Evolutionary conservation across 2,888 invertebrate species (phyloP), one percentile per base, ranked within the genome.

Genomic region (Alcis repandata): DNA sequence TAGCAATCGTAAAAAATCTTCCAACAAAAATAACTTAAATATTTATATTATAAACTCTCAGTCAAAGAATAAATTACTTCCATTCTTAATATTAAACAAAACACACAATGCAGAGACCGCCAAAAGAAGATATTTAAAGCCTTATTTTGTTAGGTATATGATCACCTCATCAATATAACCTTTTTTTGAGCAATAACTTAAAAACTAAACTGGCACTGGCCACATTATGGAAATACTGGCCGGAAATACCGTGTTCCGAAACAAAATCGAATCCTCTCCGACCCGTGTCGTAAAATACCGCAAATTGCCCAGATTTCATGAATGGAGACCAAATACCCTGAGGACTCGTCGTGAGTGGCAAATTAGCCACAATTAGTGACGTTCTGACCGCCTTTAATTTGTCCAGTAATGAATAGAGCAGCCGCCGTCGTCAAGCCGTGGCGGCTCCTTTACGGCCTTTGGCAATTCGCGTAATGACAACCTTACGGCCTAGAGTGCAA

Each of bases 361-460:
- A 82, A 86, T 87, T 84, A 83, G 74, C 70, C 78, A 69, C 79
- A 82, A 86, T 86, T 83, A 80, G 79, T 74, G 68, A 69, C 75
- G 78, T 72, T 27, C 27, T 27, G 70, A 68, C 80, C 80, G 80
- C 78, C 81, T 79, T 75, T 80, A 82, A 79, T 81, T 85, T 83
- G 79, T 78, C 72, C 20, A 40, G 77, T 86, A 88, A 90, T 88
- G 83, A 84, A 84, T 84, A 85, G 86, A 71, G 74, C n/a, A 63
- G 74, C 72, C 70, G 73, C 72, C 69, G 71, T 52, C 57, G n/a
- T 53, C 56, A 4, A 19, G 11, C 36, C 71, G n/a, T 77, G 79
- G 82, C 83, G 86, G 82, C 67, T 73, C 81, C 80, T 88, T 89
- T 87, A 79, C 78, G 67, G 72, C 72, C 74, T 71, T 75, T 78